A percentile compares a stretch with the other conserved stretches of the same genome.
These are phyloP conservation scores for Thalassoma bifasciatum DNA, from an alignment of 2,113 vertebrate species.

Conservation along the genomic window DNA sequence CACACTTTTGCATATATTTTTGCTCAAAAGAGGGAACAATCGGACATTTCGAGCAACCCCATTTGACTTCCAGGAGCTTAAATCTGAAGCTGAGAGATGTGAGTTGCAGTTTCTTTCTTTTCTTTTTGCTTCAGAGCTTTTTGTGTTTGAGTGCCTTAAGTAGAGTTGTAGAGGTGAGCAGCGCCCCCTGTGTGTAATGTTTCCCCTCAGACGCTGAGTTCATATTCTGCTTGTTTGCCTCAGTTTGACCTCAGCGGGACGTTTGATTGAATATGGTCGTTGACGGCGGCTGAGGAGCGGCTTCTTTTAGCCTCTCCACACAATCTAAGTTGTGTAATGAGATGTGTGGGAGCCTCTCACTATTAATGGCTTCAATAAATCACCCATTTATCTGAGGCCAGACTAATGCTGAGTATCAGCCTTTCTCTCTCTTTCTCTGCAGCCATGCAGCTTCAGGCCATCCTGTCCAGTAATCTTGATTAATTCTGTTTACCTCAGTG, in stretches of 20 bases:
- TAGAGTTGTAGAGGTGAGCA: conserved; percentile 27
- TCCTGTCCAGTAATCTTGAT: conserved; percentile 73
- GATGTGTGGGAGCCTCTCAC: conserved; percentile 56
- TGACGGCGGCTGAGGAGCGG: neutral
- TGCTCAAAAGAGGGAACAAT: too few relatives aligned
- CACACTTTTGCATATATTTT: too few relatives aligned
- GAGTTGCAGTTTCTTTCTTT: too few relatives aligned
- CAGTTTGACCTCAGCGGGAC: conserved; percentile 29
- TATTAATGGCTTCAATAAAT: conserved; percentile 77
- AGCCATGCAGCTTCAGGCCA: conserved; percentile 48
- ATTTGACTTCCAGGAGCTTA: too few relatives aligned
- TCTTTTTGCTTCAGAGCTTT: too few relatives aligned
- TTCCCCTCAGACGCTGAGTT: neutral
- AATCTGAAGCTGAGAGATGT: too few relatives aligned
- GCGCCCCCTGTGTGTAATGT: neutral
- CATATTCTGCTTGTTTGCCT: neutral
- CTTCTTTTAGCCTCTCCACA: conserved; percentile 41
- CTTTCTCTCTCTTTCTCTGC: conserved; percentile 45
- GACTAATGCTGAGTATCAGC: conserved; percentile 38
- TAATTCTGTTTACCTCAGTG: conserved; percentile 76
- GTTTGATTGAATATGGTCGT: conserved; percentile 37
- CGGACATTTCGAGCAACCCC: too few relatives aligned
- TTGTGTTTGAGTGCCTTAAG: too few relatives aligned
- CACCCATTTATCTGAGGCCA: conserved; percentile 64
- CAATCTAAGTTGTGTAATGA: conserved; percentile 70